Percentiles rank a stretch among this genome's conserved stretches.
Evolutionary conservation across 2,888 invertebrate genomes (phyloP).

Genomic region (Drosophila buzzatii): DNA sequence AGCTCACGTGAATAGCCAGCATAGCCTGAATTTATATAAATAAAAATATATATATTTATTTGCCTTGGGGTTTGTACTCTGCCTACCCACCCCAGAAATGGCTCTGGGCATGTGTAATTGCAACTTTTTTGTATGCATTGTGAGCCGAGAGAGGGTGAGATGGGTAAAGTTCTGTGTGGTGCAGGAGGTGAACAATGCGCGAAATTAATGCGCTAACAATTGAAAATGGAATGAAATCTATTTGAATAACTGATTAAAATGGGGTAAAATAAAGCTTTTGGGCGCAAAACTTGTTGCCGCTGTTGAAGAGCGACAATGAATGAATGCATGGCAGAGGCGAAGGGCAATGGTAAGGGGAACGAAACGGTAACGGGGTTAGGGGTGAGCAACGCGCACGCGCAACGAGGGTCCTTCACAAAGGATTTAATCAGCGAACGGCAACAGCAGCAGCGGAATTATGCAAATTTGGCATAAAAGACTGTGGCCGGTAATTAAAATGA

Average conservation of each 20-base stretch:
- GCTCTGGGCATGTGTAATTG: constrained; percentile 29
- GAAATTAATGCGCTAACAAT: constrained; percentile 66
- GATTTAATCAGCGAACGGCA: constrained; percentile 55
- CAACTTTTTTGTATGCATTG: constrained; percentile 32
- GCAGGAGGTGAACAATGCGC: constrained; percentile 34
- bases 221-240: constrained; percentile 63
- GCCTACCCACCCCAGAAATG: constrained; percentile 28
- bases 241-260: constrained; percentile 73
- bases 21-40: not conserved
- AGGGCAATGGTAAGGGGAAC: constrained; percentile 7
- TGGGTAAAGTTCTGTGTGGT: not conserved
- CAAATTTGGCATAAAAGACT: constrained; percentile 48
- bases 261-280: constrained; percentile 24
- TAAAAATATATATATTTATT: not conserved
- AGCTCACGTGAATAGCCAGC: constrained; percentile 6
- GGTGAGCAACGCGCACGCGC: constrained; percentile 46
- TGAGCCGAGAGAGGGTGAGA: not conserved
- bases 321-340: not conserved
- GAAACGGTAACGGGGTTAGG: constrained; percentile 1
- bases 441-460: constrained; percentile 60
- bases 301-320: not conserved
- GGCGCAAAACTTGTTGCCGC: constrained; percentile 19
- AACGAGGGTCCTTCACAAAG: constrained; percentile 54
- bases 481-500: constrained; percentile 53
- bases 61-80: not conserved